A percentile compares a stretch with the other conserved stretches of the same genome.
Conservation (phyloP, 2,888 invertebrate genomes). For the Eugnorisma glareosa region DNA sequence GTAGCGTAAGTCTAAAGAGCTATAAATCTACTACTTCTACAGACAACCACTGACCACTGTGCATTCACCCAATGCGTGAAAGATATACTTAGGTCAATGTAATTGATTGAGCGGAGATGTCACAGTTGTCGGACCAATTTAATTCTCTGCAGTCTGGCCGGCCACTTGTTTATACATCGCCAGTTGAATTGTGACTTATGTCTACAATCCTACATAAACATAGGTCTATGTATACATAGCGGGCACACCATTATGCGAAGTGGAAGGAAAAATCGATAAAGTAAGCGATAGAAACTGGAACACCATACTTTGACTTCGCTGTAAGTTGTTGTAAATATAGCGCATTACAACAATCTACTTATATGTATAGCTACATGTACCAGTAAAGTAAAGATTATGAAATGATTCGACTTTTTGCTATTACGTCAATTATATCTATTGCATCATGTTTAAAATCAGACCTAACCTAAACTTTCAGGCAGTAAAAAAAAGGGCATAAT, state of each 20-base stretch:
- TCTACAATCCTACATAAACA: slow-evolving; percentile 22
- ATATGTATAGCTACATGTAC: neutral
- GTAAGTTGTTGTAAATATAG: slow-evolving; percentile 30
- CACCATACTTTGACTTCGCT: slow-evolving; percentile 51
- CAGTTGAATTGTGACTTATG: slow-evolving; percentile 45
- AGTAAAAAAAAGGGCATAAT: neutral
- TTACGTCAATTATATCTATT: neutral
- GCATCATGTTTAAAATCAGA: neutral
- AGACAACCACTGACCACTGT: slow-evolving; percentile 2
- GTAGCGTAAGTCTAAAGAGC: neutral
- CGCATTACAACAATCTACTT: neutral
- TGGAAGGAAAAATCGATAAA: slow-evolving; percentile 66
- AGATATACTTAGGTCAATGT: slow-evolving; percentile 48
- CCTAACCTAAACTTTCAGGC: neutral
- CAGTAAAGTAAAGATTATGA: neutral
- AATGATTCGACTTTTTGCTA: neutral
- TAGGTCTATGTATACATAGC: slow-evolving; percentile 23
- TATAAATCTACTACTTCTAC: neutral
- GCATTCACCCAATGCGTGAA: slow-evolving; percentile 54
- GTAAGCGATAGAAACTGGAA: slow-evolving; percentile 62
- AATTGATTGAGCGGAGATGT: slow-evolving; percentile 65
- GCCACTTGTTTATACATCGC: slow-evolving; percentile 48
- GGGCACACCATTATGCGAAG: slow-evolving; percentile 51
- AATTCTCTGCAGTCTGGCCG: slow-evolving; percentile 54
- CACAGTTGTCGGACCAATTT: slow-evolving; percentile 62